Percentiles rank a stretch among this genome's conserved stretches.
phyloP scores from a whole-genome alignment of 2,113 vertebrate genomes.

The Elephas maximus region DNA sequence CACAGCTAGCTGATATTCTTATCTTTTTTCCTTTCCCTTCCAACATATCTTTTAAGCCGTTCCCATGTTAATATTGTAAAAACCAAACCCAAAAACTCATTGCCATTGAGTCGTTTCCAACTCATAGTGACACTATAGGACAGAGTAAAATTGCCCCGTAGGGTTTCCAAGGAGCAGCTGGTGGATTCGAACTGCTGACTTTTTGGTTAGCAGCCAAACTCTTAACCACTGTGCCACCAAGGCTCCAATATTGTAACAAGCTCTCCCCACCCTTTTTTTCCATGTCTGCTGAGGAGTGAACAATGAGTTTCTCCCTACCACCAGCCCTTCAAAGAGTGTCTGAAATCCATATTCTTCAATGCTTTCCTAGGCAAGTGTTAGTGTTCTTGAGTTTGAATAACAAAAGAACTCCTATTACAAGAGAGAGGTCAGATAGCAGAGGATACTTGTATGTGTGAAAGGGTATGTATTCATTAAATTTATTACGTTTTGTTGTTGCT shows the following conservation, averaged over 20 bases:
- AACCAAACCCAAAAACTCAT: background rate
- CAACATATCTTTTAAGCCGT: constrained; percentile 4
- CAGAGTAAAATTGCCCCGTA: no score
- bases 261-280: background rate
- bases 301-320: background rate
- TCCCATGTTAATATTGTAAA: background rate
- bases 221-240: no score
- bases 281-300: background rate
- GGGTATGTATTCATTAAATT: background rate
- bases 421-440: background rate
- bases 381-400: background rate
- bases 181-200: no score
- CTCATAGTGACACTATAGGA: no score
- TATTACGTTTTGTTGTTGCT: background rate
- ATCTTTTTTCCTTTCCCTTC: background rate
- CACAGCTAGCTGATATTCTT: background rate
- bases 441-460: background rate
- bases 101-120: no score
- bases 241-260: background rate
- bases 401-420: background rate
- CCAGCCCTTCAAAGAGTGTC: background rate
- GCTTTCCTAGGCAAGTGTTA: background rate
- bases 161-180: no score
- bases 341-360: background rate
- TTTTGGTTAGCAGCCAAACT: no score